These are phyloP conservation scores for Periophthalmus modestus DNA, from an alignment of 2,113 vertebrate genomes.

Conservation along the genomic window DNA sequence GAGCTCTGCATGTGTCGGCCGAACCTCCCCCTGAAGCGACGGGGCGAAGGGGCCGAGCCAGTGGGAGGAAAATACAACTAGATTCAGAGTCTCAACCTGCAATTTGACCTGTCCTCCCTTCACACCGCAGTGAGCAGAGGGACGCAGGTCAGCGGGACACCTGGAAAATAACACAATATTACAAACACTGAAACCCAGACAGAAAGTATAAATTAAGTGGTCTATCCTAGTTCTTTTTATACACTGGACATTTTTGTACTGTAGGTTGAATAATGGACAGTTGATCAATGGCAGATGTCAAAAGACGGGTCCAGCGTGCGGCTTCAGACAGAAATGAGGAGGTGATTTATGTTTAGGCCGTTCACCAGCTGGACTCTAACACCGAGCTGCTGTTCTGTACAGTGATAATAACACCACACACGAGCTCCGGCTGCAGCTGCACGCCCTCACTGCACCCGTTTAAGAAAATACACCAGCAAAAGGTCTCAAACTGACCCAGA, in stretches of 20 bases:
- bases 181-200: background rate
- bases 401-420: background rate
- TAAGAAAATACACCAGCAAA: too few species aligned
- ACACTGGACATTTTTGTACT: background rate
- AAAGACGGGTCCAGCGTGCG: background rate
- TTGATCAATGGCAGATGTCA: background rate
- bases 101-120: slow-evolving; percentile 10
- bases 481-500: too few species aligned
- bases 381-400: background rate
- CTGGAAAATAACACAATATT: background rate
- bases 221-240: background rate
- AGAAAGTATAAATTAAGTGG: background rate
- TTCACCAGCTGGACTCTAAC: slow-evolving; percentile 17
- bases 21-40: background rate
- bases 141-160: background rate
- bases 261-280: background rate
- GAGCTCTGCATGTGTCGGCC: background rate
- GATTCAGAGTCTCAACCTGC: slow-evolving; percentile 13
- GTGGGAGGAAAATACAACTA: slow-evolving; percentile 1
- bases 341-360: slow-evolving; percentile 10
- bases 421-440: slow-evolving; percentile 4
- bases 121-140: background rate
- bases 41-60: background rate
- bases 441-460: background rate
- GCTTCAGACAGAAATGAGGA: slow-evolving; percentile 11